Evolutionary conservation across 2,797 vertebrate species (phyloP), one percentile per base, ranked within the genome.

Genomic region (Lepilemur ruficaudatus): DNA sequence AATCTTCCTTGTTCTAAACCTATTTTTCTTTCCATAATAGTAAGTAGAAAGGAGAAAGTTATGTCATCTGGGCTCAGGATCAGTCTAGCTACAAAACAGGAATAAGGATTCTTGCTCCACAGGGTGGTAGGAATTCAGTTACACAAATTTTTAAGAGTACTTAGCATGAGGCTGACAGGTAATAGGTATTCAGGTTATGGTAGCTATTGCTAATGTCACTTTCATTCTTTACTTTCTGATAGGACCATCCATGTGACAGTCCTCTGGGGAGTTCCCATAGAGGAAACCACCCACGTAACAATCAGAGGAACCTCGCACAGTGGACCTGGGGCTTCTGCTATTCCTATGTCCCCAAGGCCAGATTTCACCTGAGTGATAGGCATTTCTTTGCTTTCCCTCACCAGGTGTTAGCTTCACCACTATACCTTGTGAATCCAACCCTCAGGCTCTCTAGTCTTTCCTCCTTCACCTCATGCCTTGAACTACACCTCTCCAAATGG

Each of bases 361-460:
- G 35, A 4, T 35, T 52, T 11, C n/a, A 61, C 0, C 11, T 41
- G 32, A 5, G 15, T 1, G 0, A 7, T 2, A 10, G 23, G 5
- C 7, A 32, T n/a, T 7, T 75, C 35, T 35, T 32, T 8, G 7
- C 22, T 46, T 5, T 69, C n/a, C 8, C 6, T 61, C 67, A 14
- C 43, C 28, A 32, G 5, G 8, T 23, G 23, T 38, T 13, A 13
- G 4, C 30, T 63, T 95, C 65, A 22, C 2, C 1, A 0, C 1
- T 20, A 7, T 3, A 7, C 35, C 12, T 46, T 85, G 18, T 28
- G 65, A 84, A 48, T 52, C 6, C 50, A 83, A 1, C 1, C 61
- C 23, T 79, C 38, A 38, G 25, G 12, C 0, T 2, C n/a, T 48
- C 50, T 79, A 23, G 38, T 22, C 41, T 76, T 89, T 41, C 41